phyloP scores from a whole-genome alignment of 2,797 vertebrate genomes.

The Sorex maritimensis region DNA sequence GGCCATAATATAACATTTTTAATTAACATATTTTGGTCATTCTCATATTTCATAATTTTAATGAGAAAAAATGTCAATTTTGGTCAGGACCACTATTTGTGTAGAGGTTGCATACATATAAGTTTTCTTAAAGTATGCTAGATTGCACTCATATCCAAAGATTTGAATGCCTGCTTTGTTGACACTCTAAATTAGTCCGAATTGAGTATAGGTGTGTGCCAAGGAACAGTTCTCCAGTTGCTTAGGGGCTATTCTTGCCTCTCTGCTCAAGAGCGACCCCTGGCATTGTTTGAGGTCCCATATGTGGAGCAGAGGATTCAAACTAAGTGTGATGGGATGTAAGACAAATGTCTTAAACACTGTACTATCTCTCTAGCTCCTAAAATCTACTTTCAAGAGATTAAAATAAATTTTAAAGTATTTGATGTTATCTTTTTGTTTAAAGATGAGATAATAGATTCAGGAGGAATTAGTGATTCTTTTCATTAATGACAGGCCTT shows the following conservation, averaged over 20 bases:
- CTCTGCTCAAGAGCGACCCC: too few relatives aligned
- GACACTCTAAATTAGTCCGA: not conserved
- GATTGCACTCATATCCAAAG: not conserved
- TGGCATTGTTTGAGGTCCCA: too few relatives aligned
- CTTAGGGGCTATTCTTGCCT: too few relatives aligned
- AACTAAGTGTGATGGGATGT: too few relatives aligned
- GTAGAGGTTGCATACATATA: not conserved
- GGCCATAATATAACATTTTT: not conserved
- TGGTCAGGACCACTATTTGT: not conserved
- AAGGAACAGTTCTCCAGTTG: too few relatives aligned
- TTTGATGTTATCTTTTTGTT: not conserved
- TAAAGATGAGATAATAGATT: not conserved
- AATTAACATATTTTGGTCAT: not conserved
- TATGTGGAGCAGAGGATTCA: too few relatives aligned
- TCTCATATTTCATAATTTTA: not conserved
- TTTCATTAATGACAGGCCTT: too few relatives aligned
- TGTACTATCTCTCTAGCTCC: too few relatives aligned
- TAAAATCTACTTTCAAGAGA: not conserved
- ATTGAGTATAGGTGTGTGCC: not conserved
- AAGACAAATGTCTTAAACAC: too few relatives aligned
- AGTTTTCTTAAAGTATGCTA: not conserved
- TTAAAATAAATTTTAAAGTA: conserved; percentile 20
- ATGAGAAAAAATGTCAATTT: not conserved
- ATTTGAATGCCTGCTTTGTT: not conserved
- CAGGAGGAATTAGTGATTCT: not conserved